Evolutionary conservation across 2,888 invertebrate species (phyloP).

Genomic region (Exephanes ischioxanthus): DNA sequence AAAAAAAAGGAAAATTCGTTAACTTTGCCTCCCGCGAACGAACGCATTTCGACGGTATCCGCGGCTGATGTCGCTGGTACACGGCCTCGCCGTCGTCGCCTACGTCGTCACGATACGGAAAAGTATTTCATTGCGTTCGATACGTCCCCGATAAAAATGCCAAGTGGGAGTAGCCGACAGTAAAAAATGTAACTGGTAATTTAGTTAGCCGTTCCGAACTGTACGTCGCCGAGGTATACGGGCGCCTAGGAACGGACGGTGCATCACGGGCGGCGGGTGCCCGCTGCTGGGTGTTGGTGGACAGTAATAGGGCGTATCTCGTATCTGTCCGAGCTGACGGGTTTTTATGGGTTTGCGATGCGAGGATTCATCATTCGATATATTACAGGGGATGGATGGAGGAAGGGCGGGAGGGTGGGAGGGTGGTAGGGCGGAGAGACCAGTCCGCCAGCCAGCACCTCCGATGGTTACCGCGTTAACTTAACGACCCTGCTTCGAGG

Average conservation of each 20-base stretch:
- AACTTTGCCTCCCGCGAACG: conserved; percentile 22
- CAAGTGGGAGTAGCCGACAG: conserved; percentile 81
- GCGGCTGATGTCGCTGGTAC: conserved; percentile 21
- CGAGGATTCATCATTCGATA: conserved; percentile 84
- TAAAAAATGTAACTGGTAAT: conserved; percentile 85
- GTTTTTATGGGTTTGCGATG: conserved; percentile 84
- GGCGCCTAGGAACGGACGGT: conserved; percentile 46
- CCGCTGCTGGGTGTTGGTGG: conserved; percentile 77
- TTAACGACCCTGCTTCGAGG: conserved; percentile 76
- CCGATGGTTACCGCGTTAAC: conserved; percentile 79
- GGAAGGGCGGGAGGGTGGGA: conserved; percentile 8
- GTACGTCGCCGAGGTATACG: conserved; percentile 72
- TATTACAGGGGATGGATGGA: conserved; percentile 75
- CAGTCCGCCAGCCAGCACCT: conserved; percentile 70
- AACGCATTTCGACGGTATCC: conserved; percentile 33
- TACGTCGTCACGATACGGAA: conserved; percentile 53
- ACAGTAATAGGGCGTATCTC: conserved; percentile 84
- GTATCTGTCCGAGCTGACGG: conserved; percentile 83
- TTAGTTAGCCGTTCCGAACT: conserved; percentile 83
- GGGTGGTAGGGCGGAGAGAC: conserved; percentile 18
- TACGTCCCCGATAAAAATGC: conserved; percentile 79
- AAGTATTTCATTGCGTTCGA: conserved; percentile 83
- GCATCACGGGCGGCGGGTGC: conserved; percentile 62
- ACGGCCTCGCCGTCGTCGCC: conserved; percentile 47
- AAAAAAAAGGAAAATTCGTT: neutral